phyloP scores from a whole-genome alignment of 2,888 invertebrate genomes.

The Cantharis flavilabris region DNA sequence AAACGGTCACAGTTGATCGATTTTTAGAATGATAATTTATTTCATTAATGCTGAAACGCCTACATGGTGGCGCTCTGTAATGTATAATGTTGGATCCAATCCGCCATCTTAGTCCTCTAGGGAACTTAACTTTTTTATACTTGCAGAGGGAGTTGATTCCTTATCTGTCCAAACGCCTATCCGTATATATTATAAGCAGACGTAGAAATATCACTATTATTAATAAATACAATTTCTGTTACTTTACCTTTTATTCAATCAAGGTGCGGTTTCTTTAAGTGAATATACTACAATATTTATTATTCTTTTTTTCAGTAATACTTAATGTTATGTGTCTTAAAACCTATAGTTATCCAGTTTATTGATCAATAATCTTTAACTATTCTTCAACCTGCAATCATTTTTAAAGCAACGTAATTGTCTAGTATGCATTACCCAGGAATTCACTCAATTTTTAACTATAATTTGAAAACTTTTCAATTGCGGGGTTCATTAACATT shows the following conservation, averaged over 20 bases:
- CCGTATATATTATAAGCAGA: constrained; percentile 16
- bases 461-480: neutral
- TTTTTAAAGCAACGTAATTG: neutral
- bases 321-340: neutral
- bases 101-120: neutral
- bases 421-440: neutral
- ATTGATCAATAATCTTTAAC: neutral
- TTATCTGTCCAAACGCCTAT: constrained; percentile 7
- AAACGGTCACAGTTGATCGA: constrained; percentile 16
- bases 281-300: neutral
- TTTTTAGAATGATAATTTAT: constrained; percentile 20
- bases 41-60: constrained; percentile 20
- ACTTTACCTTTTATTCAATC: constrained; percentile 5
- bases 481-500: neutral
- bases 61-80: constrained; percentile 17
- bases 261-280: constrained; percentile 11
- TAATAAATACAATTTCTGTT: constrained; percentile 19
- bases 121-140: neutral
- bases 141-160: neutral
- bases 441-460: neutral
- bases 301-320: neutral
- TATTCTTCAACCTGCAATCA: neutral
- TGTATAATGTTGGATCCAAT: constrained; percentile 9
- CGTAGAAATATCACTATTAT: constrained; percentile 19
- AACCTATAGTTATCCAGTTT: neutral